Evolutionary conservation across 1,140 invertebrate genomes (phyloP).

Genomic region (Tetramorium simillimum): DNA sequence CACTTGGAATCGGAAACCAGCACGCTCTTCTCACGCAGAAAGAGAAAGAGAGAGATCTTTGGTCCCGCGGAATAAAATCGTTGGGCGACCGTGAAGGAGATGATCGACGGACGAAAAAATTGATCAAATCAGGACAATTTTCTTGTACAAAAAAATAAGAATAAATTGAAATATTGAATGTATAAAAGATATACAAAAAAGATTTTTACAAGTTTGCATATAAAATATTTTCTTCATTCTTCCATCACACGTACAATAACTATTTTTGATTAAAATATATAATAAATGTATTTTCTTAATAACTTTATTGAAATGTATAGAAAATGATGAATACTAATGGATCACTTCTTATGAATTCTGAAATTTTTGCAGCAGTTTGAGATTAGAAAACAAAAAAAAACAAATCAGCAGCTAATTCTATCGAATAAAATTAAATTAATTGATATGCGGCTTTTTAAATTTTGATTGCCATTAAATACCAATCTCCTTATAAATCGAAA

Average conservation of each 20-base stretch:
- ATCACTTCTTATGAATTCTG: neutral
- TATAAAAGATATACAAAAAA: neutral
- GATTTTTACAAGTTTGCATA: neutral
- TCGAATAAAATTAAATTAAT: neutral
- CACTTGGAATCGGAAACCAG: slow-evolving; percentile 62
- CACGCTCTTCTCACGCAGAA: slow-evolving; percentile 13
- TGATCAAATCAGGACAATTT: neutral
- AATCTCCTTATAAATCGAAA: neutral
- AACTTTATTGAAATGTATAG: too few species aligned
- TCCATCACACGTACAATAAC: neutral
- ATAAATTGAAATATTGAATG: neutral
- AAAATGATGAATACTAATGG: too few species aligned
- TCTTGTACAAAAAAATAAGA: neutral
- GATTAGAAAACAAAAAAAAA: neutral
- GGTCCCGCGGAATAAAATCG: neutral
- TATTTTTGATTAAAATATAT: too few species aligned
- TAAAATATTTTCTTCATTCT: neutral
- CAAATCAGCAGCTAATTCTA: neutral
- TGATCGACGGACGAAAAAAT: neutral
- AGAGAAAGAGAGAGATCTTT: neutral
- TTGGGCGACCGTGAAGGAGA: neutral
- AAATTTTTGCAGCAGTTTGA: neutral
- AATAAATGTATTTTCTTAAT: too few species aligned
- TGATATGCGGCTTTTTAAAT: neutral
- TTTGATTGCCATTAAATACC: neutral